These are phyloP conservation scores for Leptinotarsa rubiginosa DNA, from an alignment of 2,888 invertebrate species.

Conservation along the genomic window DNA sequence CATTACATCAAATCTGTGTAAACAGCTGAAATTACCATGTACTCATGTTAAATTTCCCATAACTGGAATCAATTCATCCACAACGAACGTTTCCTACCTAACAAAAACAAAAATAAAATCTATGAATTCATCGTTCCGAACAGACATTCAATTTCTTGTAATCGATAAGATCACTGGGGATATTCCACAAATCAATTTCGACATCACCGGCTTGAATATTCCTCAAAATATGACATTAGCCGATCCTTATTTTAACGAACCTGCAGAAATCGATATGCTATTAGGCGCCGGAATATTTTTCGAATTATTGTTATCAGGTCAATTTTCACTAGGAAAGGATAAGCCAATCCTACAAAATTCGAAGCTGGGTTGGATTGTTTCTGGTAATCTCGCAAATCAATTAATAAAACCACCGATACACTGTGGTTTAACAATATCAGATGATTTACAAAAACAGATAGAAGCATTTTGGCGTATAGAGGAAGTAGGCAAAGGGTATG, in stretches of 20 bases:
- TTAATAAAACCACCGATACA: not conserved
- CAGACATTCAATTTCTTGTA: constrained; percentile 15
- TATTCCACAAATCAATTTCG: constrained; percentile 5
- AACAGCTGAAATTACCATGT: constrained; percentile 12
- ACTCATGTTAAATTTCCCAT: constrained; percentile 9
- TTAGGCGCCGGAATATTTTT: constrained; percentile 25
- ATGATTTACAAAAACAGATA: not conserved
- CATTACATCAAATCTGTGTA: constrained; percentile 1
- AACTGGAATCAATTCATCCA: constrained; percentile 11
- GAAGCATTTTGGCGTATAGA: too few species aligned
- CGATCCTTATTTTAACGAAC: constrained; percentile 22
- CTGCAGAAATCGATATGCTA: constrained; percentile 20
- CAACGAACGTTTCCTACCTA: too few species aligned
- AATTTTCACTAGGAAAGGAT: not conserved
- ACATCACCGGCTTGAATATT: constrained; percentile 10
- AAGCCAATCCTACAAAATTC: constrained; percentile 24
- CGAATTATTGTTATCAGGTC: constrained; percentile 18
- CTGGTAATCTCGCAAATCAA: constrained; percentile 3
- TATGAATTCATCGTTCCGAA: not conserved
- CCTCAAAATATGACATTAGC: constrained; percentile 27
- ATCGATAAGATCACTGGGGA: constrained; percentile 22
- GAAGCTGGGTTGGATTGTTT: constrained; percentile 31
- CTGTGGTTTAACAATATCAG: not conserved
- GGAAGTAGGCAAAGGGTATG: too few species aligned
- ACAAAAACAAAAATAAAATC: constrained; percentile 25